Conservation (phyloP, 2,888 invertebrate species). For the Sphecodes monilicornis region DNA sequence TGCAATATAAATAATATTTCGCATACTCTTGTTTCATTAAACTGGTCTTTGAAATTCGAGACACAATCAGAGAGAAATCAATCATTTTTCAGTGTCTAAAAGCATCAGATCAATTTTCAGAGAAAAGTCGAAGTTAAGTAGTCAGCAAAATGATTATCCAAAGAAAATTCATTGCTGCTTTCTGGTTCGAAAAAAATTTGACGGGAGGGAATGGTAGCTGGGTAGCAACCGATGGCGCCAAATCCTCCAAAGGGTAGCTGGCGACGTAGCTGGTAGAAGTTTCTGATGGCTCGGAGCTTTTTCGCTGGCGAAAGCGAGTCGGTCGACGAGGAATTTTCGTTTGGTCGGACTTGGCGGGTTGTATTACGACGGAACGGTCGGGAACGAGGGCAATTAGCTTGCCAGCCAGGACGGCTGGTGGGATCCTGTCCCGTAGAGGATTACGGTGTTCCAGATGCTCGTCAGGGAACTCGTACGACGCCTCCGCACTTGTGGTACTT, state of each 20-base stretch:
- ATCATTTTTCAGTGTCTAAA: background rate
- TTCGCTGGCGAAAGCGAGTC: background rate
- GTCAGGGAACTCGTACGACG: constrained; percentile 78
- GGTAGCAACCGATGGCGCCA: background rate
- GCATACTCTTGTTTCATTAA: too few species aligned
- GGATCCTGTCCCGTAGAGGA: constrained; percentile 50
- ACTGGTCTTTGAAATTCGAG: background rate
- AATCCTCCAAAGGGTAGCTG: background rate
- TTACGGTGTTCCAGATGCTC: constrained; percentile 60
- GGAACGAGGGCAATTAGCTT: constrained; percentile 45
- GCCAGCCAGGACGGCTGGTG: constrained; percentile 11
- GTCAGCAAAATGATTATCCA: background rate
- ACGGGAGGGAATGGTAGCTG: background rate
- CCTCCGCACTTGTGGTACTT: constrained; percentile 79
- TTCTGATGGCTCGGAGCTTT: background rate
- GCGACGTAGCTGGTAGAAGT: background rate
- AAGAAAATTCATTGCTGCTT: background rate
- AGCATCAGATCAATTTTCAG: background rate
- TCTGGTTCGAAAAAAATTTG: background rate
- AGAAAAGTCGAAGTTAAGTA: background rate
- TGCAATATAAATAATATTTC: too few species aligned
- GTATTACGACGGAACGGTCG: constrained; percentile 6
- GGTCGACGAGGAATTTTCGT: background rate
- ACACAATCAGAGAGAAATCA: background rate
- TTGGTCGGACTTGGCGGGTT: background rate